Evolutionary conservation across 2,113 vertebrate genomes (phyloP), one percentile per base, ranked within the genome.

Genomic region (Pogona vitticeps): DNA sequence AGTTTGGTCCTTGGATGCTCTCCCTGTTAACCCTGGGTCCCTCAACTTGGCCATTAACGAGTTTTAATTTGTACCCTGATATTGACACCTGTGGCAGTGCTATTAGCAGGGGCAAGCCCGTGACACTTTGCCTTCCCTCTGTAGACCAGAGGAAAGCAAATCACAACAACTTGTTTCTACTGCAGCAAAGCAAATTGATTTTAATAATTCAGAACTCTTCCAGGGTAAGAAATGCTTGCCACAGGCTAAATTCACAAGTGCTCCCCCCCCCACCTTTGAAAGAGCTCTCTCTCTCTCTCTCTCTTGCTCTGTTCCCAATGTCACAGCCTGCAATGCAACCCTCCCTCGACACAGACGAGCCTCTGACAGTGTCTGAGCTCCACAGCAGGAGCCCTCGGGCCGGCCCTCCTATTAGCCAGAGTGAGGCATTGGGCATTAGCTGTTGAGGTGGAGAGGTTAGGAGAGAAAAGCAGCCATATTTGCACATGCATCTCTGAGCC

Each of bases 131-230:
- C 80, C 52, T 26, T 56, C n/a, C 18, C 42, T 52, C 84, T 3
- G 13, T n/a, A 31, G 61, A 68, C 3, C 33, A 18, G 61, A 68
- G n/a, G 23, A 59, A 72, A 86, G 46, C 56, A 15, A 40, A 31
- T 36, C 0, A 17, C 17, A 8, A 52, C 67, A 8, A 52, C 67
- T 40, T 61, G 67, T 71, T 86, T 80, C 52, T 8, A 36, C 33
- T 61, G 67, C 6, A 38, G 65, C 67, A 21, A n/a, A 4, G 68
- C 67, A 80, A 15, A 86, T 79, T 71, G 36, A 23, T 59, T 86
- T 80, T 72, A 86, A 86, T 86, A 80, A 86, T 86, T 86, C 77
- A 86, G 5, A 72, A 80, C 42, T 59, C 67, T 80, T 80, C 17
- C 52, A 86, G 84, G 84, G 84, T 52, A 72, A n/a, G 15, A 33